Percentiles rank a stretch among this genome's conserved stretches.
Conservation (phyloP, 2,797 vertebrate species). For the Sebastes oblongus region DNA sequence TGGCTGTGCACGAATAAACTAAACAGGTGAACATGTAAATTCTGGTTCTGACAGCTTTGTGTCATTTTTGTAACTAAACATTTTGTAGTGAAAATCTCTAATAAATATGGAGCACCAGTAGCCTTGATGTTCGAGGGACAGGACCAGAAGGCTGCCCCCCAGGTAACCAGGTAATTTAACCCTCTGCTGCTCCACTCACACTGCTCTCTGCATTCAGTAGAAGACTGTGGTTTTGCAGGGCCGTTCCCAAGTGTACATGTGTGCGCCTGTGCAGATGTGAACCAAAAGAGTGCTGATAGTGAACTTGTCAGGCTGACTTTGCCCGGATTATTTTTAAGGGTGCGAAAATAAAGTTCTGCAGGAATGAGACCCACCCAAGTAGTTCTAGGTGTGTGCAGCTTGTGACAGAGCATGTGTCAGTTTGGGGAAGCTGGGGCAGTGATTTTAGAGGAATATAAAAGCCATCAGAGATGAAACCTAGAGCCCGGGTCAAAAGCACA, state of each 20-base stretch:
- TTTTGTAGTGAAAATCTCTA: background rate
- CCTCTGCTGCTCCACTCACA: background rate
- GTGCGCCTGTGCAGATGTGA: background rate
- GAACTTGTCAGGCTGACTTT: background rate
- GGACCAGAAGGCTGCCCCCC: background rate
- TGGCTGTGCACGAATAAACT: too few species aligned
- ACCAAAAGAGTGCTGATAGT: background rate
- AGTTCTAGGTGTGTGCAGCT: background rate
- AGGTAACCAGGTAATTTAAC: background rate
- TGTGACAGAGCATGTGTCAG: slow-evolving; percentile 18
- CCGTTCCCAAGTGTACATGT: background rate
- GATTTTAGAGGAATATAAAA: slow-evolving; percentile 29
- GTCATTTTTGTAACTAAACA: background rate
- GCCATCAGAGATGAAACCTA: slow-evolving; percentile 1
- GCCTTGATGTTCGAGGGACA: background rate
- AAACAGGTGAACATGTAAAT: background rate
- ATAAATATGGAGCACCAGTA: background rate
- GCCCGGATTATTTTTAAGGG: background rate
- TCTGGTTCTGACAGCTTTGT: background rate
- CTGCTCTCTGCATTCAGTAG: too few species aligned
- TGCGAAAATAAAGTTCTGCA: background rate
- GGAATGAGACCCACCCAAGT: background rate
- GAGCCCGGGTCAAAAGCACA: slow-evolving; percentile 10
- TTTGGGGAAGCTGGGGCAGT: background rate
- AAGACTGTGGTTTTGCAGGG: background rate